phyloP scores from a whole-genome alignment of 2,888 invertebrate species.

The Netelia fuscicornis region DNA sequence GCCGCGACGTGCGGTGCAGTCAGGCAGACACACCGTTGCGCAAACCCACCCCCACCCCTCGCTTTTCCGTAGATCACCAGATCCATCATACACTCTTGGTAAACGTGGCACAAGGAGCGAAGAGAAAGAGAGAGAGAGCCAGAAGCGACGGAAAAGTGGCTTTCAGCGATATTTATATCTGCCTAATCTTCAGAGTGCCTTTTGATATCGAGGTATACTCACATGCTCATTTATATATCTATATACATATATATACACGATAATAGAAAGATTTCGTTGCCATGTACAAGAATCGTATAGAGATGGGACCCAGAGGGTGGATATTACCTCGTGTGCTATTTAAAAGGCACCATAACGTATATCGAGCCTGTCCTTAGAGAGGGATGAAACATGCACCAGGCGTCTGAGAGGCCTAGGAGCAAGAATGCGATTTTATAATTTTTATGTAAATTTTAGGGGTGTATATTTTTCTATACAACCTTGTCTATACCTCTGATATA shows the following conservation, averaged over 20 bases:
- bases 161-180: constrained; percentile 66
- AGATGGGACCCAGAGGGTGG: no score
- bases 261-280: background rate
- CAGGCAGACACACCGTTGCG: background rate
- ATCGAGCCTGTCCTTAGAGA: no score
- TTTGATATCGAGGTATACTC: constrained; percentile 29
- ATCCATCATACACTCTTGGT: constrained; percentile 54
- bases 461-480: no score
- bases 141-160: constrained; percentile 39
- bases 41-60: constrained; percentile 3
- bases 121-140: constrained; percentile 7
- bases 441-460: no score
- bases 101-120: constrained; percentile 1
- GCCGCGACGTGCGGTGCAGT: constrained; percentile 37
- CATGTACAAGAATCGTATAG: background rate
- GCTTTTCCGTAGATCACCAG: constrained; percentile 54
- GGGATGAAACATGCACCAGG: no score
- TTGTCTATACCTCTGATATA: no score
- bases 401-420: no score
- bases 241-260: background rate
- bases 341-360: no score
- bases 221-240: background rate
- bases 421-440: no score
- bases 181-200: constrained; percentile 64
- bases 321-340: no score